Base-by-base conservation (phyloP, 2,888 invertebrate species). In the Hyposoter dolosus region DNA sequence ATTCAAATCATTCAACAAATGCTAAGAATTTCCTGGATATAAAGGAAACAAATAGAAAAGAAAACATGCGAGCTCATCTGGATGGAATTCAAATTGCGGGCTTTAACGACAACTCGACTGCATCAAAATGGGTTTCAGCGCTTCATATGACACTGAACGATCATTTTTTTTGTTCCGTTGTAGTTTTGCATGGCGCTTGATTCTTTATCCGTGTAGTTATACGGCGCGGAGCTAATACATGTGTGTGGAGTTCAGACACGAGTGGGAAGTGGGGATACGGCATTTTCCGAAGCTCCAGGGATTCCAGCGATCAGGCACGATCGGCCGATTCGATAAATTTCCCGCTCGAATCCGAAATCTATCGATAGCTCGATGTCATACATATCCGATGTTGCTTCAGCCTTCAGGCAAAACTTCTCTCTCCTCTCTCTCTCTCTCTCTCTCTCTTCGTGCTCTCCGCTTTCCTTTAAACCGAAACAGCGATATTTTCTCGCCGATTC, bases 331-430 rank as follows among this genome's bases (percentile, higher is more conserved):
- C 90, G 90, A 92, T 92, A 92, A 90, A 91, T 91, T 89, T 90
- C 72, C 89, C 87, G 82, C 83, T 84, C 88, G 89, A 90, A 89
- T 90, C 88, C 88, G 89, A 91, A 91, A 91, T 91, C 90, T 91
- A 92, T 92, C 90, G 91, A 89, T 89, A 88, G 89, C 89, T 87
- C 89, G 90, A 91, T 87, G 92, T 92, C 92, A 91, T 92, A 92
- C 92, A 92, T 92, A 92, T 90, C 91, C 89, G 89, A 92, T 91
- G 90, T 87, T 89, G 84, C 75, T 63, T 35, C 65, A 82, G 88
- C 88, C 88, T 89, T 83, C 88, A 88, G 88, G 89, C 83, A 79
- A 65, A 68, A 68, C 40, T 15, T 40, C 35, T 6, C 75, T 23
- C 74, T 78, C 74, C 63, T 71, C 35, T 35, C 35, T 35, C 35